These are phyloP conservation scores for Pantelozetes paolii DNA, from an alignment of 2,888 invertebrate species.

Conservation along the genomic window DNA sequence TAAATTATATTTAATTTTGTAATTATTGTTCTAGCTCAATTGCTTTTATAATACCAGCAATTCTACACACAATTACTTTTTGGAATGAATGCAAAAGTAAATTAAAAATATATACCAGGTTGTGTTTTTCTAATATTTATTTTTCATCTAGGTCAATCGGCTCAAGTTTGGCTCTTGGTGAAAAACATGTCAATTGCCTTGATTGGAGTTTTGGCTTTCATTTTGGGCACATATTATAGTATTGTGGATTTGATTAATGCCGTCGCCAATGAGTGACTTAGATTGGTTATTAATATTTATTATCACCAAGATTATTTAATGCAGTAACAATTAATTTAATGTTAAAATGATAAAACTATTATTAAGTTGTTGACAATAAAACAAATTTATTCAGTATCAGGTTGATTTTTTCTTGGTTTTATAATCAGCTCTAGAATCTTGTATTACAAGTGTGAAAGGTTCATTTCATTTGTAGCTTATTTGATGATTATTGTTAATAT, in stretches of 20 bases:
- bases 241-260: conserved; percentile 24
- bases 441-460: too few species aligned
- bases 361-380: too few species aligned
- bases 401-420: too few species aligned
- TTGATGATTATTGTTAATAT: too few species aligned
- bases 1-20: conserved; percentile 2
- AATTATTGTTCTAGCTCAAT: conserved; percentile 56
- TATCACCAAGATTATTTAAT: too few species aligned
- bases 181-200: background rate
- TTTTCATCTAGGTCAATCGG: background rate
- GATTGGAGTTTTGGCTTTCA: conserved; percentile 7
- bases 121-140: background rate
- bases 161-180: background rate
- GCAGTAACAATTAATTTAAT: too few species aligned
- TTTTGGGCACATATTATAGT: conserved; percentile 26
- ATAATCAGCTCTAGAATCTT: too few species aligned
- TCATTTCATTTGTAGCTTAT: too few species aligned
- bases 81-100: conserved; percentile 62
- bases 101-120: background rate
- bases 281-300: too few species aligned
- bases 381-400: too few species aligned
- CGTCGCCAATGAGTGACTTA: too few species aligned
- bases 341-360: too few species aligned
- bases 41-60: conserved; percentile 77
- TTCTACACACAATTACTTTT: conserved; percentile 76